Percentiles rank a stretch among this genome's conserved stretches.
phyloP scores from a whole-genome alignment of 2,888 invertebrate species.

The Cybosia mesomella region DNA sequence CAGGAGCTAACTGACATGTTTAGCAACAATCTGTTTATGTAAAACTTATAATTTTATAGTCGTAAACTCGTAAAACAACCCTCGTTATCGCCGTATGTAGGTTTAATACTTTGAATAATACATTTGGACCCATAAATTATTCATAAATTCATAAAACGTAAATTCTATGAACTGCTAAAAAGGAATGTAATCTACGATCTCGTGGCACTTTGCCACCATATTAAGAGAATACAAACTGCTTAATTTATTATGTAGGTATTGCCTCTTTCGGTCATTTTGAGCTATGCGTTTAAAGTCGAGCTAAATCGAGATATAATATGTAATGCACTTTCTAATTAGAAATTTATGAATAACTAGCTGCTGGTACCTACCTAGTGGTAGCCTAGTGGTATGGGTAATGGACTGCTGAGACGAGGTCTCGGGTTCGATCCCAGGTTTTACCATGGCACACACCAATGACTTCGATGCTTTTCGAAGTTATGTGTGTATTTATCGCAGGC shows the following conservation, averaged over 20 bases:
- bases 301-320: conserved; percentile 21
- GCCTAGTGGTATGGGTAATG: too few relatives aligned
- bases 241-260: conserved; percentile 38
- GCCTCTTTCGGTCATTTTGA: conserved; percentile 34
- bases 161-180: conserved; percentile 51
- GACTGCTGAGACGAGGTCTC: too few relatives aligned
- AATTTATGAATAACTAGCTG: background rate
- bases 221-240: conserved; percentile 50
- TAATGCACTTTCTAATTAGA: background rate
- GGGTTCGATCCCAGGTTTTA: too few relatives aligned
- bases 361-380: too few relatives aligned
- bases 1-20: conserved; percentile 2
- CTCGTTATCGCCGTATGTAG: conserved; percentile 29
- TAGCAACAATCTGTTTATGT: conserved; percentile 21
- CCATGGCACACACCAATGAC: too few relatives aligned
- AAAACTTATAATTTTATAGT: conserved; percentile 19
- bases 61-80: conserved; percentile 27
- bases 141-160: conserved; percentile 46
- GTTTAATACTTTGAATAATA: conserved; percentile 43
- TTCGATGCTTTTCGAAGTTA: too few relatives aligned
- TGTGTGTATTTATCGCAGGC: too few relatives aligned
- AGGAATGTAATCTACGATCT: conserved; percentile 47
- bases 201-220: conserved; percentile 41
- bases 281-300: conserved; percentile 27
- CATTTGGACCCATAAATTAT: conserved; percentile 42